phyloP scores from a whole-genome alignment of 2,113 vertebrate genomes.

The Heterotilapia buettikoferi region DNA sequence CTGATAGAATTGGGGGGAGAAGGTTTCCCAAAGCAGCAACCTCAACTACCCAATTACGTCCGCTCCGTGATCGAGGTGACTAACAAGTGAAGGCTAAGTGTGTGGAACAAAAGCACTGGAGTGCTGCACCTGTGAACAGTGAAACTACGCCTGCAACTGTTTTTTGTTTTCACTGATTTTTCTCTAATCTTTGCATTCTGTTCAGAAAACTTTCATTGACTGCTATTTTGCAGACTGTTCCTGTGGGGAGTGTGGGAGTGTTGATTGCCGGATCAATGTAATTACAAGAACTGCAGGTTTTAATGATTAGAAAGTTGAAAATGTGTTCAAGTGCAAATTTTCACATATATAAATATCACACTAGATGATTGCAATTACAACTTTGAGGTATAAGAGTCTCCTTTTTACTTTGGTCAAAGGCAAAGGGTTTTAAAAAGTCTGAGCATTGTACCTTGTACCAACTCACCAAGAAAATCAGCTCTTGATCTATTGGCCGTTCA shows the following conservation, averaged over 20 bases:
- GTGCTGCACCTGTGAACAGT: not conserved
- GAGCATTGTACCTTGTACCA: not conserved
- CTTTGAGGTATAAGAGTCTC: not conserved
- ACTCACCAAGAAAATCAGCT: not conserved
- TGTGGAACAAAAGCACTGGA: not conserved
- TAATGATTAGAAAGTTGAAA: not conserved
- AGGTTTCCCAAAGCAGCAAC: slow-evolving; percentile 1
- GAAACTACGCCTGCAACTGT: not conserved
- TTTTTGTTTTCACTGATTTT: not conserved
- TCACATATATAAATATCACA: not conserved
- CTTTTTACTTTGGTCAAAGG: not conserved
- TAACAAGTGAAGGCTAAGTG: not conserved
- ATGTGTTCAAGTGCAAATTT: not conserved
- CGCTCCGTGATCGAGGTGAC: not conserved
- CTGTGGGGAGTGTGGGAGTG: not conserved
- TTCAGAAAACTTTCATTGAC: not conserved
- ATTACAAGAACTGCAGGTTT: not conserved
- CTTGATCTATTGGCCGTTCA: not conserved
- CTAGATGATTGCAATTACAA: not conserved
- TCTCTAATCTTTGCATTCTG: not conserved
- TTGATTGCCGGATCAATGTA: slow-evolving; percentile 6
- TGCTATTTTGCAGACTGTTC: not conserved
- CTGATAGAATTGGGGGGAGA: slow-evolving; percentile 11
- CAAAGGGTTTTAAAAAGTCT: not conserved
- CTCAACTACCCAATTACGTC: slow-evolving; percentile 11